Conservation (phyloP, 1,140 invertebrate genomes). For the Rhagoletis zephyria region DNA sequence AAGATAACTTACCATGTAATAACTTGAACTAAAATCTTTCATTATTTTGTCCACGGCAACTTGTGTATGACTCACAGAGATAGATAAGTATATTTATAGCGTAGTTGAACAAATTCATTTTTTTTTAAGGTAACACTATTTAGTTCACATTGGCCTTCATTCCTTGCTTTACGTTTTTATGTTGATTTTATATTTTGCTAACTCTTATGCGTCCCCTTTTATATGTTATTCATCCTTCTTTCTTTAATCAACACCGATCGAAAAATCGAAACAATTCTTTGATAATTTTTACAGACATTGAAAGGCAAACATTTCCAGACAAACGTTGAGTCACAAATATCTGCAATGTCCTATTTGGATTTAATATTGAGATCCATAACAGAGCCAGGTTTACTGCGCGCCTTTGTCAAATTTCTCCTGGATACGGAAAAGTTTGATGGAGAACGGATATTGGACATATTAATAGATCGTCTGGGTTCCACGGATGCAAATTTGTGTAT, state of each 20-base stretch:
- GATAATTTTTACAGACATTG: conserved; percentile 72
- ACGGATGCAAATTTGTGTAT: conserved; percentile 86
- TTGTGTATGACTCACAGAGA: neutral
- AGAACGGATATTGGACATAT: conserved; percentile 82
- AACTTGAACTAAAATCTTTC: neutral
- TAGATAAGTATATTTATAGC: neutral
- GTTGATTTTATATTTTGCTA: conserved; percentile 15
- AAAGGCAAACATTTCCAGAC: conserved; percentile 78
- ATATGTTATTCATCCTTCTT: neutral
- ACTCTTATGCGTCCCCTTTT: neutral
- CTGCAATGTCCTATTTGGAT: conserved; percentile 93
- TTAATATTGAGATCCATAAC: conserved; percentile 89
- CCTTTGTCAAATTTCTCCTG: conserved; percentile 89
- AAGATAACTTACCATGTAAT: neutral
- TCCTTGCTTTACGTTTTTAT: conserved; percentile 3
- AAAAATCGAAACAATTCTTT: conserved; percentile 73
- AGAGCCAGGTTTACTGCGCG: conserved; percentile 85
- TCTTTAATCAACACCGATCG: conserved; percentile 52
- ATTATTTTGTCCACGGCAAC: neutral
- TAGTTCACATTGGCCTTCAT: neutral
- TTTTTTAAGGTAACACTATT: neutral
- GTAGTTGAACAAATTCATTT: neutral
- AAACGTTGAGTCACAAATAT: conserved; percentile 88
- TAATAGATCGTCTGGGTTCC: conserved; percentile 82
- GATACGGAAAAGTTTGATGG: conserved; percentile 88